Evolutionary conservation across 2,888 invertebrate species (phyloP), one percentile per base, ranked within the genome.

Genomic region (Sarcophaga rosellei): DNA sequence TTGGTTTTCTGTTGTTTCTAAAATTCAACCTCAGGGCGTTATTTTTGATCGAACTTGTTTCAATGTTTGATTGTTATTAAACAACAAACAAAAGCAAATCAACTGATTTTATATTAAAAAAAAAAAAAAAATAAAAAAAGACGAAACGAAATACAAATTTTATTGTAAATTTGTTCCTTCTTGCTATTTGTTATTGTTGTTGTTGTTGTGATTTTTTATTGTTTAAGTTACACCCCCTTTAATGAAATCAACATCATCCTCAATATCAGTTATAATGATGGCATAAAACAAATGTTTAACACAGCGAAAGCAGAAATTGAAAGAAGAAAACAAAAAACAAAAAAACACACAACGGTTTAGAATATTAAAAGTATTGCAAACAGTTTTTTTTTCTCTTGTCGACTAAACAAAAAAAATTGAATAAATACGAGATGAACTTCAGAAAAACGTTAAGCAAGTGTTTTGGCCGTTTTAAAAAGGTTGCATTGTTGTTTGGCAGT

Each of bases 41-140:
- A 81, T 86, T 81, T 89, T 84, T 88, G 87, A 88, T 91, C 91
- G 91, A 91, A 92, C 92, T 91, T 91, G 91, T 92, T 92, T 89
- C 89, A 90, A 91, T 90, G 89, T 91, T 91, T 91, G 91, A 91
- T 91, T 91, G 90, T 90, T 88, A 89, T 89, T 88, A 79, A 85
- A 87, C 85, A 81, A 59, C 87, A 70, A 82, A 83, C 83, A 83
- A 80, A 85, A 69, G 61, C 57, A 74, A 53, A 81, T 53, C 53
- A 53, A 53, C 53, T 53, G 53, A 62, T 57, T 59, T 63, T 75
- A 5, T 53, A 15, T 53, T 15, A 53, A 53, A 53, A 53, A 53
- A 47, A 47, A 1, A 47, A 4, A 15, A 15, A 47, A 47, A 53
- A 35, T 0, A 0, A 35, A 10, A 35, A 25, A 35, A 35, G 10